Evolutionary conservation across 2,113 vertebrate genomes (phyloP).

Genomic region (Bambusicola thoracicus): DNA sequence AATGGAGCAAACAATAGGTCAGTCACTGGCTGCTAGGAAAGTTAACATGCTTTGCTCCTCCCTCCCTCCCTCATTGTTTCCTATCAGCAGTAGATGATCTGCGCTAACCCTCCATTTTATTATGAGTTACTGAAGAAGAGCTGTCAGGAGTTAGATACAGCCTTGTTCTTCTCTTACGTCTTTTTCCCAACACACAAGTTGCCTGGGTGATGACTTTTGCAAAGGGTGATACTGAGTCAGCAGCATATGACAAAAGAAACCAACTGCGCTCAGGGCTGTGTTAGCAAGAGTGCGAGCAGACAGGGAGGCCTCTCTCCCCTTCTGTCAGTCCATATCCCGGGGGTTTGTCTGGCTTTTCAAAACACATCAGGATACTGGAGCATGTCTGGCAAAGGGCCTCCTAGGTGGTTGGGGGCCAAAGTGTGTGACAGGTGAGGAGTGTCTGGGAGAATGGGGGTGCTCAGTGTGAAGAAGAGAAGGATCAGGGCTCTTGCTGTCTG

Average conservation of each 20-base stretch:
- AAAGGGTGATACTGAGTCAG: neutral
- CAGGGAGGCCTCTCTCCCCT: neutral
- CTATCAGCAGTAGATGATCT: neutral
- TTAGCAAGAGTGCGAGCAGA: neutral
- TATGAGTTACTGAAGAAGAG: neutral
- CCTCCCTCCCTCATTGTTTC: no score
- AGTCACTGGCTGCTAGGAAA: neutral
- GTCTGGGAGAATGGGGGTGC: accelerated
- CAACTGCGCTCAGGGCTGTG: accelerated
- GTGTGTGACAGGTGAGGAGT: neutral
- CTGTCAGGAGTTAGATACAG: no score
- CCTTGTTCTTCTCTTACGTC: neutral
- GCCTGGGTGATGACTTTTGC: neutral
- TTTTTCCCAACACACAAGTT: neutral
- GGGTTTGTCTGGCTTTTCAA: neutral
- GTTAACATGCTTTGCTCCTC: accelerated
- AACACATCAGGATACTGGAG: neutral
- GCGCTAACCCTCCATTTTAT: neutral
- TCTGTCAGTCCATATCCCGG: neutral
- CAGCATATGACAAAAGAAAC: neutral
- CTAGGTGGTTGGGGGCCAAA: neutral
- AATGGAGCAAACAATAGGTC: neutral
- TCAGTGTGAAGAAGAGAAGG: neutral
- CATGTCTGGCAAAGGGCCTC: neutral
- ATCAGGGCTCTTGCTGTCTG: neutral